phyloP scores from a whole-genome alignment of 2,797 vertebrate species.

The Sebastiscus tertius region DNA sequence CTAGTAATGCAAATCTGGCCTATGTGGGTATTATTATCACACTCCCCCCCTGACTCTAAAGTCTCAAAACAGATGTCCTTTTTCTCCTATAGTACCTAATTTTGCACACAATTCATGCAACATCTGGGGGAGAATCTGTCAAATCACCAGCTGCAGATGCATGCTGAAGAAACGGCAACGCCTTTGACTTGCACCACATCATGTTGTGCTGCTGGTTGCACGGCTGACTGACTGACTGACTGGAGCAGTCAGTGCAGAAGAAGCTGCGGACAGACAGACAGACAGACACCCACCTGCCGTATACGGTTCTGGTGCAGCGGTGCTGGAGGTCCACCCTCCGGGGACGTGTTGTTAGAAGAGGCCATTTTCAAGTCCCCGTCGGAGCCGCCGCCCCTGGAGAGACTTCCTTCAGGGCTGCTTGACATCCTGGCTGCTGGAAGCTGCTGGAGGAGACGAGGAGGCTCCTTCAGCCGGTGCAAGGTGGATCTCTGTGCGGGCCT shows the following conservation, averaged over 20 bases:
- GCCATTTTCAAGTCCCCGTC: conserved; percentile 85
- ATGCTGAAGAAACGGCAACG: conserved; percentile 72
- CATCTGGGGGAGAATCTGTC: not conserved
- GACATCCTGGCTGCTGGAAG: conserved; percentile 66
- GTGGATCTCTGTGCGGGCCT: conserved; percentile 56
- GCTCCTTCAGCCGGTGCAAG: conserved; percentile 49
- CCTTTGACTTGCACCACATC: conserved; percentile 64
- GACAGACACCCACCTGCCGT: conserved; percentile 89
- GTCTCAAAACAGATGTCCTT: conserved; percentile 14
- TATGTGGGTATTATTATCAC: not conserved
- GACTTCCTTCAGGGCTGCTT: conserved; percentile 77
- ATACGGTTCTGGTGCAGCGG: conserved; percentile 86
- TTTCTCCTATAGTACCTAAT: conserved; percentile 10
- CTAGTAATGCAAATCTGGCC: not conserved
- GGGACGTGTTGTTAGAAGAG: conserved; percentile 86
- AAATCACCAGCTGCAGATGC: not conserved
- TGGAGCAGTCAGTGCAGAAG: conserved; percentile 23
- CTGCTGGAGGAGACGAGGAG: conserved; percentile 37
- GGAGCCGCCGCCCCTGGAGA: conserved; percentile 78
- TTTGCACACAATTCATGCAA: not conserved
- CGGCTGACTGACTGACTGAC: conserved; percentile 32
- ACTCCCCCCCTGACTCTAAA: not conserved
- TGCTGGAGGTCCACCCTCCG: conserved; percentile 82
- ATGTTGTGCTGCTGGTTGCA: conserved; percentile 27
- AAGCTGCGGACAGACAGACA: conserved; percentile 72